Evolutionary conservation across 2,888 invertebrate species (phyloP).

Genomic region (Andrena bucephala): DNA sequence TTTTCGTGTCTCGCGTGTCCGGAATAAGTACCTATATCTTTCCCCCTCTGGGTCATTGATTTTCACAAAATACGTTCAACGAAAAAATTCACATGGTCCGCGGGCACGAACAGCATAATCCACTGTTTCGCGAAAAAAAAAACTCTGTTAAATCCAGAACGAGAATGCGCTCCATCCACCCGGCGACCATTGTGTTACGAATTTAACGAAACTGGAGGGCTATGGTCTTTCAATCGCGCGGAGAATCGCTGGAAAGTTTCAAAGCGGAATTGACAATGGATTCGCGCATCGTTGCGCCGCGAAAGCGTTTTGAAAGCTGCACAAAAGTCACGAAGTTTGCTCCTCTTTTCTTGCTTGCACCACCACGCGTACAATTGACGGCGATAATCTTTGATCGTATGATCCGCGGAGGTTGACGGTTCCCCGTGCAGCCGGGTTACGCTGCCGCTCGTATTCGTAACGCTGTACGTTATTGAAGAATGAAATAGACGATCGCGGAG

Average conservation of each 20-base stretch:
- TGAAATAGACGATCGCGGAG: conserved; percentile 40
- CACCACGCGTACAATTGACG: neutral
- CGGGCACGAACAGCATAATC: neutral
- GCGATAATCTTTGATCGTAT: conserved; percentile 27
- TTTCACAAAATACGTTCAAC: conserved; percentile 11
- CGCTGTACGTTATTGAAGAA: conserved; percentile 22
- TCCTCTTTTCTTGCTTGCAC: neutral
- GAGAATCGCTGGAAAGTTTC: conserved; percentile 2
- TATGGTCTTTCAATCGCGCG: neutral
- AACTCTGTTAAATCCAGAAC: neutral
- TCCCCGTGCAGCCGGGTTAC: neutral
- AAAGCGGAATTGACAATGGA: neutral
- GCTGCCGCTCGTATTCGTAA: conserved; percentile 25
- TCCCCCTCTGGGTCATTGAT: conserved; percentile 18
- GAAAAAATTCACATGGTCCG: neutral
- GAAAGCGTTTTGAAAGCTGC: neutral
- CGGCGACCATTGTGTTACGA: neutral
- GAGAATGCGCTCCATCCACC: no score
- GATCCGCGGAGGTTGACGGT: neutral
- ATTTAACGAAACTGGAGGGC: conserved; percentile 1
- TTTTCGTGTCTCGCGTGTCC: conserved; percentile 11
- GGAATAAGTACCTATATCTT: conserved; percentile 11
- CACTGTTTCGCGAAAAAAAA: neutral
- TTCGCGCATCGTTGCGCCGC: neutral
- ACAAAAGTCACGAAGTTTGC: conserved; percentile 9